Evolutionary conservation across 2,797 vertebrate species (phyloP).

Genomic region (Cynopterus sphinx): DNA sequence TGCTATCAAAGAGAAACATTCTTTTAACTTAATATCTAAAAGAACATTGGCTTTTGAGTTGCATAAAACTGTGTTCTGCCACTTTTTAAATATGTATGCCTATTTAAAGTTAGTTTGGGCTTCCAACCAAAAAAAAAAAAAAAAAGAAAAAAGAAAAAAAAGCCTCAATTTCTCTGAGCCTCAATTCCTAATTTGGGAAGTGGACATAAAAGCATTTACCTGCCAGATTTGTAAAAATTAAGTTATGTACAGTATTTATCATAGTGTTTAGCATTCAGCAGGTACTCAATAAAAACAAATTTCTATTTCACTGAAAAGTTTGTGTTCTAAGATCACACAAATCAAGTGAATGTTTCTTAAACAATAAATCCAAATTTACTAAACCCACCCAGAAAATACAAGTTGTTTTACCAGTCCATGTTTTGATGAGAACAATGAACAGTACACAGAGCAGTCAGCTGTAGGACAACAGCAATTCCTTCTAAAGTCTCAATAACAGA

Average conservation of each 20-base stretch:
- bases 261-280: background rate
- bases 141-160: constrained; percentile 13
- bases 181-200: constrained; percentile 4
- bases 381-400: constrained; percentile 59
- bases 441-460: constrained; percentile 89
- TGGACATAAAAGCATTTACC: background rate
- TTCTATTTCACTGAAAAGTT: constrained; percentile 12
- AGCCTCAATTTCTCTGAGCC: background rate
- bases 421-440: constrained; percentile 81
- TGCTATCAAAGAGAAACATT: constrained; percentile 17
- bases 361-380: constrained; percentile 32
- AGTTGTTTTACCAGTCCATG: constrained; percentile 81
- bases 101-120: background rate
- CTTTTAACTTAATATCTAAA: background rate
- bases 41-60: background rate
- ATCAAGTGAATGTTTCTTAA: constrained; percentile 31
- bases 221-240: constrained; percentile 14
- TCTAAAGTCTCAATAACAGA: constrained; percentile 83
- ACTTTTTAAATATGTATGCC: background rate
- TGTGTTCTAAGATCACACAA: constrained; percentile 19
- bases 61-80: background rate
- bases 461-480: constrained; percentile 89
- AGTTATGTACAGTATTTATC: background rate
- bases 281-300: background rate
- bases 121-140: background rate